These are phyloP conservation scores for Branchinecta lynchi DNA, from an alignment of 1,140 invertebrate species.

Conservation along the genomic window DNA sequence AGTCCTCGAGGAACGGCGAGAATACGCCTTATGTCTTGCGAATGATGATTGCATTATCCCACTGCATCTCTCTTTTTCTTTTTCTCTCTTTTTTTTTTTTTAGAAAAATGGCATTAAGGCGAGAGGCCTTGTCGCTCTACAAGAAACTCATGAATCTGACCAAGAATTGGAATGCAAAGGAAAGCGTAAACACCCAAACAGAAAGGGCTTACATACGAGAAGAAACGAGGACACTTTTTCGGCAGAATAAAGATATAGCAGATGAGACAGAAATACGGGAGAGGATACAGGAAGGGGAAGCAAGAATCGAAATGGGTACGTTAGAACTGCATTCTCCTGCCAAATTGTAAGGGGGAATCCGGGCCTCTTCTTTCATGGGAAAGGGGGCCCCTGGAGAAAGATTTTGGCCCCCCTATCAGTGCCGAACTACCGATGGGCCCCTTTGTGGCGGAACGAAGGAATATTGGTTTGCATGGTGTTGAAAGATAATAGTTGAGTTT, in stretches of 20 bases:
- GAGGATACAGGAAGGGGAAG: constrained; percentile 24
- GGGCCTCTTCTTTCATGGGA: no score
- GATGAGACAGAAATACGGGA: constrained; percentile 22
- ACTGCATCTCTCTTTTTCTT: no score
- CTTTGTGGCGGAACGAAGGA: no score
- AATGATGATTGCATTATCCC: no score
- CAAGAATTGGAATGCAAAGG: constrained; percentile 21
- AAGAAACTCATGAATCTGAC: constrained; percentile 21
- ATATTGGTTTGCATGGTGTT: no score
- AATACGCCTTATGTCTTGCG: no score
- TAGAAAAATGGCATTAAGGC: constrained; percentile 15
- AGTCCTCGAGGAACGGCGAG: no score
- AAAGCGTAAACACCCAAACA: constrained; percentile 15
- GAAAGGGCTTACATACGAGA: constrained; percentile 24
- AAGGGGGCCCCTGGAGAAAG: no score
- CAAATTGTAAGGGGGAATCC: no score
- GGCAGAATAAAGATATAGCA: constrained; percentile 22
- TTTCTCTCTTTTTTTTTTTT: background rate
- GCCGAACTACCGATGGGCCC: no score
- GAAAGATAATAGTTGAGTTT: no score
- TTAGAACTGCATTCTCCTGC: background rate
- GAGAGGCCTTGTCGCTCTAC: constrained; percentile 22
- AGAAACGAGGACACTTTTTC: constrained; percentile 24
- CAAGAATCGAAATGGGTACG: constrained; percentile 25
- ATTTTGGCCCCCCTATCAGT: no score